These are phyloP conservation scores for Hermaeophaga mercurialis DNA, from an alignment of 2,888 invertebrate genomes.

Conservation along the genomic window DNA sequence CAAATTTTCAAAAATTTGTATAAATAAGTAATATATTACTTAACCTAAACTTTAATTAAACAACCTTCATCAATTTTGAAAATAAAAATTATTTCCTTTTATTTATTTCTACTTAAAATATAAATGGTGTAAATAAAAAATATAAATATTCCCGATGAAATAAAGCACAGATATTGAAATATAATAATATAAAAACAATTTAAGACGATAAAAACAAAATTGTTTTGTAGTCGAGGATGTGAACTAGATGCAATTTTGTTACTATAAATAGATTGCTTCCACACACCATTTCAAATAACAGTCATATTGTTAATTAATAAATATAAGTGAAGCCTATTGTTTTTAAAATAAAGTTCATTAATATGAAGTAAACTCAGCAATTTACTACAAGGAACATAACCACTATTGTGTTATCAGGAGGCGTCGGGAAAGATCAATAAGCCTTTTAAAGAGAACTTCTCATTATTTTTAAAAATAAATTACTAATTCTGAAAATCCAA, in stretches of 20 bases:
- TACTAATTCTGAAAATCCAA: not conserved
- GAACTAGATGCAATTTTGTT: conserved; percentile 13
- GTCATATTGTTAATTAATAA: conserved; percentile 8
- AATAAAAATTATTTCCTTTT: too few species aligned
- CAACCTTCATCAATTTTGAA: too few species aligned
- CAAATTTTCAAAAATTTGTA: too few species aligned
- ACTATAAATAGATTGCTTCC: conserved; percentile 20
- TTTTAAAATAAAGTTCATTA: too few species aligned
- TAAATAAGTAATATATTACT: too few species aligned
- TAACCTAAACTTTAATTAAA: too few species aligned
- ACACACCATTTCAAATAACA: not conserved
- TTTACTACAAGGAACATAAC: conserved; percentile 4
- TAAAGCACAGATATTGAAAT: too few species aligned
- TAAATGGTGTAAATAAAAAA: too few species aligned
- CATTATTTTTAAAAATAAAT: not conserved
- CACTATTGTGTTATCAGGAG: conserved; percentile 1
- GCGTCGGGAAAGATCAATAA: conserved; percentile 5
- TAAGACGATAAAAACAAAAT: conserved; percentile 8
- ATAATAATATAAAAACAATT: conserved; percentile 5
- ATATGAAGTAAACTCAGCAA: not conserved
- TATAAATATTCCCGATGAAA: too few species aligned
- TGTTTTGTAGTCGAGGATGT: conserved; percentile 8
- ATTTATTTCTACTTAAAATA: too few species aligned
- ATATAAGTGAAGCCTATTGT: not conserved
- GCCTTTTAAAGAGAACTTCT: not conserved